Evolutionary conservation across 2,797 vertebrate species (phyloP).

Genomic region (Myotis daubentonii): DNA sequence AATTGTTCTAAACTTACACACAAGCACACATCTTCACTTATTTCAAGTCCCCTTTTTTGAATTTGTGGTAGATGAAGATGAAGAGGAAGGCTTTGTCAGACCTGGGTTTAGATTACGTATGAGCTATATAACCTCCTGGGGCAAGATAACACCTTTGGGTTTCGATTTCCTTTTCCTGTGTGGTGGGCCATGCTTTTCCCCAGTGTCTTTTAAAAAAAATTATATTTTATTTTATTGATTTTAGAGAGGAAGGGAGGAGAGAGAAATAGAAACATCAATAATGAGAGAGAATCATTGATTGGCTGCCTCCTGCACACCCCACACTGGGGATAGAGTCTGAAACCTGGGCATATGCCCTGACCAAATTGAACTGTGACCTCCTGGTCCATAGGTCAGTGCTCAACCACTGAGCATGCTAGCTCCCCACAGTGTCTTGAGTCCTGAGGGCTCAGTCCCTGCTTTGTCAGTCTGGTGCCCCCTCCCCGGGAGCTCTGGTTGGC

Average conservation of each 20-base stretch:
- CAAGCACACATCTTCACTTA: not conserved
- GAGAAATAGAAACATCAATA: too few relatives aligned
- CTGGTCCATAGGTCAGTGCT: too few relatives aligned
- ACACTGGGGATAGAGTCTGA: too few relatives aligned
- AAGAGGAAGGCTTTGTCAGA: not conserved
- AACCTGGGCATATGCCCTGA: too few relatives aligned
- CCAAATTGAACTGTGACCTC: too few relatives aligned
- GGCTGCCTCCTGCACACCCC: too few relatives aligned
- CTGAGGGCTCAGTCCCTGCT: not conserved
- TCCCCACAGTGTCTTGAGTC: not conserved
- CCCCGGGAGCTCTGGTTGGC: not conserved
- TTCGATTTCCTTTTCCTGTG: not conserved
- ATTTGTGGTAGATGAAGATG: not conserved
- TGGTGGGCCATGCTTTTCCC: not conserved
- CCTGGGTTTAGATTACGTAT: not conserved
- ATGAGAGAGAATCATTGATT: too few relatives aligned
- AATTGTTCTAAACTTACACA: not conserved
- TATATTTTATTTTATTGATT: too few relatives aligned
- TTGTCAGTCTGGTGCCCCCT: not conserved
- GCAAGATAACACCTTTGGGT: not conserved
- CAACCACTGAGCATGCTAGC: too few relatives aligned
- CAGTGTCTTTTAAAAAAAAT: too few relatives aligned
- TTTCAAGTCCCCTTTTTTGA: not conserved
- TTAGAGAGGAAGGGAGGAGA: too few relatives aligned
- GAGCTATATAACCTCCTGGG: not conserved